Conservation (phyloP, 2,797 vertebrate species). For the Rhinophrynus dorsalis region DNA sequence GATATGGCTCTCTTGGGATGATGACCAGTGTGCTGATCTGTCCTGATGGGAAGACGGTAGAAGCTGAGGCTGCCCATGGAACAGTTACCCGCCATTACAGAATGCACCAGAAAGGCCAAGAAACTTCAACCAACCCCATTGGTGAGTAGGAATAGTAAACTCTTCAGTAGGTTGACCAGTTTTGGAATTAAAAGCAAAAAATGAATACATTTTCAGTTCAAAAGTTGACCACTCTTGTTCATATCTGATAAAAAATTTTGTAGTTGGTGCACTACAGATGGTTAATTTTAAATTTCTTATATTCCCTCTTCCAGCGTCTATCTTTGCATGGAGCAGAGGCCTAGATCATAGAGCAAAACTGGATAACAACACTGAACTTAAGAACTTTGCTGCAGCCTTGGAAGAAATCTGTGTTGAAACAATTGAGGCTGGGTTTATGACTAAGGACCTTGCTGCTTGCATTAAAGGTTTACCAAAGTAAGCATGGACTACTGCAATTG, state of each 20-base stretch:
- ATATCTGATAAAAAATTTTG: too few relatives aligned
- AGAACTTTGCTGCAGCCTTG: slow-evolving; percentile 79
- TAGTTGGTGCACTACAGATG: too few relatives aligned
- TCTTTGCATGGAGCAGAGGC: slow-evolving; percentile 95
- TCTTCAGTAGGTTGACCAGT: too few relatives aligned
- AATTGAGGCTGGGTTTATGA: slow-evolving; percentile 96
- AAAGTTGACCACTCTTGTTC: too few relatives aligned
- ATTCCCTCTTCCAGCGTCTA: slow-evolving; percentile 77
- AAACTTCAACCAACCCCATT: slow-evolving; percentile 97
- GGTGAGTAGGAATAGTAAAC: too few relatives aligned
- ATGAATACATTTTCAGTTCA: too few relatives aligned
- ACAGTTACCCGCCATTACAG: slow-evolving; percentile 96
- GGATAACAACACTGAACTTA: slow-evolving; percentile 83
- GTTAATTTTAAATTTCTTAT: neutral
- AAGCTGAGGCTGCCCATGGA: slow-evolving; percentile 95
- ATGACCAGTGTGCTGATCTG: slow-evolving; percentile 97
- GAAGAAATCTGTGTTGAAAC: slow-evolving; percentile 95
- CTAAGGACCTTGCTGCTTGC: slow-evolving; percentile 95
- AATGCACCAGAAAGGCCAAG: slow-evolving; percentile 92
- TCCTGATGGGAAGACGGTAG: slow-evolving; percentile 93
- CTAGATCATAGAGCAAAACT: slow-evolving; percentile 90
- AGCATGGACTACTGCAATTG: slow-evolving; percentile 56
- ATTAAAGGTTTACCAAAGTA: slow-evolving; percentile 91
- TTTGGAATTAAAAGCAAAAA: too few relatives aligned
- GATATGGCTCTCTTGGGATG: slow-evolving; percentile 97